Evolutionary conservation across 2,888 invertebrate genomes (phyloP).

Genomic region (Dynastes tityus): DNA sequence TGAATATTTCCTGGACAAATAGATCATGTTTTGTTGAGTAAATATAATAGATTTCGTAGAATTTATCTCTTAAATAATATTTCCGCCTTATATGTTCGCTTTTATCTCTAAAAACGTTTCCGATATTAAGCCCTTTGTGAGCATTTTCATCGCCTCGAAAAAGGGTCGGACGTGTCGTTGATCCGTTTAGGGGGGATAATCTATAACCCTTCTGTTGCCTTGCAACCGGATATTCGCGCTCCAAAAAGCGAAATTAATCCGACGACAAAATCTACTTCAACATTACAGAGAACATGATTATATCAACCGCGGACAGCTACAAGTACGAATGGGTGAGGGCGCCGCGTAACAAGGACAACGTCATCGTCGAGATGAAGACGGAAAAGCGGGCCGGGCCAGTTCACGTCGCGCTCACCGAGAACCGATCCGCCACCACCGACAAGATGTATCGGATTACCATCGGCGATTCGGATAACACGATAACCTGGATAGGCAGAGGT

Average conservation of each 20-base stretch:
- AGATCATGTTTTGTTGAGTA: no score
- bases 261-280: constrained; percentile 27
- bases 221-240: constrained; percentile 58
- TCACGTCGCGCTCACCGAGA: constrained; percentile 73
- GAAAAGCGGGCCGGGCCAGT: constrained; percentile 70
- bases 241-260: constrained; percentile 53
- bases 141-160: neutral
- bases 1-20: no score
- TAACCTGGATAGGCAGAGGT: constrained; percentile 78
- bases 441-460: constrained; percentile 77
- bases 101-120: no score
- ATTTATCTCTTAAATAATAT: neutral
- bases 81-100: neutral
- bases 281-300: constrained; percentile 75
- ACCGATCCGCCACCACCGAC: constrained; percentile 65
- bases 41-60: no score
- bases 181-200: constrained; percentile 20
- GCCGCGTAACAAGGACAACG: constrained; percentile 76
- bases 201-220: constrained; percentile 1
- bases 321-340: constrained; percentile 79
- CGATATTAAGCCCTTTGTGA: no score
- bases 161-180: neutral
- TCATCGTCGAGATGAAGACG: constrained; percentile 76
- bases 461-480: constrained; percentile 75
- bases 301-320: constrained; percentile 77